A percentile compares a stretch with the other conserved stretches of the same genome.
Conservation (phyloP, 2,113 vertebrate genomes). For the Pseudonaja textilis region DNA sequence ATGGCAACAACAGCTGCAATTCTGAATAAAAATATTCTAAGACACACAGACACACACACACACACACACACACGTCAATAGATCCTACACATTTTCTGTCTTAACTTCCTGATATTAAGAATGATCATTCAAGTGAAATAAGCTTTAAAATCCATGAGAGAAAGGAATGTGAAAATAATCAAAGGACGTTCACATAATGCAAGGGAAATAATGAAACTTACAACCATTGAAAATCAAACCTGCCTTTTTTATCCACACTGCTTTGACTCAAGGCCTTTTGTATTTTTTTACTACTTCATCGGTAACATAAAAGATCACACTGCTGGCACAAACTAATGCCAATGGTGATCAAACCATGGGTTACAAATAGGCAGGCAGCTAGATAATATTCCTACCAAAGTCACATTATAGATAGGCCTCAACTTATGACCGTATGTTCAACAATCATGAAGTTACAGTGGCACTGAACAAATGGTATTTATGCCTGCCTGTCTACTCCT, state of each 20-base stretch:
- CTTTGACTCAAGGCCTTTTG: background rate
- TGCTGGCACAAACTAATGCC: background rate
- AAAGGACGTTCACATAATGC: background rate
- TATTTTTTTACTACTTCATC: background rate
- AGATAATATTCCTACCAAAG: background rate
- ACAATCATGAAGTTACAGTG: background rate
- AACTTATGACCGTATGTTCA: background rate
- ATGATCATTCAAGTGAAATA: conserved; percentile 1
- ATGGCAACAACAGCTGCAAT: conserved; percentile 57
- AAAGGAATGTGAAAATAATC: background rate
- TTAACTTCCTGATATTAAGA: background rate
- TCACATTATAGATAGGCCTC: background rate
- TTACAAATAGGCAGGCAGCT: background rate
- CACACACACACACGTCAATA: background rate
- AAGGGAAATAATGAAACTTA: background rate
- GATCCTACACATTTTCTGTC: background rate
- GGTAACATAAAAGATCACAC: background rate
- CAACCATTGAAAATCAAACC: background rate
- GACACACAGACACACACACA: background rate
- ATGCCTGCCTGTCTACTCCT: background rate
- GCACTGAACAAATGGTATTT: background rate
- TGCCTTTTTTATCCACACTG: background rate
- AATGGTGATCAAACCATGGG: background rate
- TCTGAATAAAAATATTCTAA: conserved; percentile 30
- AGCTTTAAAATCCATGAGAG: background rate